Evolutionary conservation across 2,113 vertebrate genomes (phyloP).

Genomic region (Speoplatyrhinus poulsoni): DNA sequence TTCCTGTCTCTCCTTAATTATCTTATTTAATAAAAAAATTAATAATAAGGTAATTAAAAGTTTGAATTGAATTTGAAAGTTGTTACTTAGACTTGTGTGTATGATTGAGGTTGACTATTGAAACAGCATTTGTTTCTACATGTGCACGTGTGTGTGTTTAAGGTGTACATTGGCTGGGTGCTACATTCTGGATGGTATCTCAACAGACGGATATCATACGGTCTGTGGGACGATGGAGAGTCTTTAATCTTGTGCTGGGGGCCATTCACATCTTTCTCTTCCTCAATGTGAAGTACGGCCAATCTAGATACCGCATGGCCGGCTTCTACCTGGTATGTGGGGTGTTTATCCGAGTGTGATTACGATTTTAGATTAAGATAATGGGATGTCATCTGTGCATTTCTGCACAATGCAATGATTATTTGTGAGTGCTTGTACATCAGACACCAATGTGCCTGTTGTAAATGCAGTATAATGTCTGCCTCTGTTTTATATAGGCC

Average conservation of each 20-base stretch:
- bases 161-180: constrained; percentile 85
- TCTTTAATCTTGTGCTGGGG: constrained; percentile 82
- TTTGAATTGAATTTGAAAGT: background rate
- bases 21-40: no score
- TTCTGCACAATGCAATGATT: no score
- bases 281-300: constrained; percentile 77
- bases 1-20: no score
- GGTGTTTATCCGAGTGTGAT: constrained; percentile 8
- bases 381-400: no score
- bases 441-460: no score
- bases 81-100: background rate
- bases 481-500: constrained; percentile 40
- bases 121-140: background rate
- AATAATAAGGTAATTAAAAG: no score
- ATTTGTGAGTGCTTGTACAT: background rate
- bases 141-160: constrained; percentile 4
- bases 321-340: constrained; percentile 78
- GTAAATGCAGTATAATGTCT: background rate
- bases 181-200: constrained; percentile 86
- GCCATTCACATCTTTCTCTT: constrained; percentile 83
- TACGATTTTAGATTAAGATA: background rate
- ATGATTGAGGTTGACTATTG: no score
- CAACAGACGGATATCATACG: constrained; percentile 82
- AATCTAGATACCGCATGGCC: constrained; percentile 77
- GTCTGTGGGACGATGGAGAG: constrained; percentile 75